Evolutionary conservation across 2,113 vertebrate genomes (phyloP).

Genomic region (Stigmatopora argus): DNA sequence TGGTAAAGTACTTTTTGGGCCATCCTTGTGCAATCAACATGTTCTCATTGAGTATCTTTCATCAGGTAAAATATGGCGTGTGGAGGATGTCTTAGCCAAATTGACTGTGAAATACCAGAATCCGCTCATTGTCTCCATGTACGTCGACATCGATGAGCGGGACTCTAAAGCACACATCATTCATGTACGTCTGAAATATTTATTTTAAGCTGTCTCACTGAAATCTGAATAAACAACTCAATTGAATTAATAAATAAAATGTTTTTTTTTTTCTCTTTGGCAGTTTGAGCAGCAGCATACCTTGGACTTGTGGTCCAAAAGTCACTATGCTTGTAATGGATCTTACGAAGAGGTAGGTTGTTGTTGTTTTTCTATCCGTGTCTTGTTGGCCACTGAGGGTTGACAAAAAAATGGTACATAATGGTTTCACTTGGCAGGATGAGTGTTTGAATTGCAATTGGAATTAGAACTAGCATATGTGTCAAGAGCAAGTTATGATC

Average conservation of each 20-base stretch:
- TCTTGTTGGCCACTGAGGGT: conserved; percentile 4
- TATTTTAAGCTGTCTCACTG: not conserved
- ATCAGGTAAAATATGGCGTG: conserved; percentile 76
- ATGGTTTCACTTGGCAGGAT: conserved; percentile 20
- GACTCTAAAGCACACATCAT: conserved; percentile 85
- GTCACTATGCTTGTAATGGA: conserved; percentile 85
- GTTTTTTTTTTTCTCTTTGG: conserved; percentile 28
- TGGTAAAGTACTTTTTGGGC: conserved; percentile 60
- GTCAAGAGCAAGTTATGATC: not conserved
- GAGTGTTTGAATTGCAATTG: conserved; percentile 6
- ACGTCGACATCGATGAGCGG: conserved; percentile 85
- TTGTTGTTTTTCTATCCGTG: not conserved
- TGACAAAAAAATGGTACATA: conserved; percentile 3
- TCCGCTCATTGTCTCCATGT: conserved; percentile 85
- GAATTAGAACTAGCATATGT: conserved; percentile 2
- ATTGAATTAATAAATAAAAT: conserved; percentile 13
- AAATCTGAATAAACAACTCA: too few species aligned
- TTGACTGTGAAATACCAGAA: conserved; percentile 85
- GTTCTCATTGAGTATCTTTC: not conserved
- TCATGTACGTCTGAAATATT: conserved; percentile 78
- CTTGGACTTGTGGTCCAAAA: conserved; percentile 85
- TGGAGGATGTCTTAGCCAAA: conserved; percentile 79
- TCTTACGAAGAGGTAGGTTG: conserved; percentile 79
- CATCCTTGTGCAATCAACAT: not conserved
- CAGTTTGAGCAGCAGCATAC: conserved; percentile 87